phyloP scores from a whole-genome alignment of 2,888 invertebrate genomes.

The Litoditis marina region DNA sequence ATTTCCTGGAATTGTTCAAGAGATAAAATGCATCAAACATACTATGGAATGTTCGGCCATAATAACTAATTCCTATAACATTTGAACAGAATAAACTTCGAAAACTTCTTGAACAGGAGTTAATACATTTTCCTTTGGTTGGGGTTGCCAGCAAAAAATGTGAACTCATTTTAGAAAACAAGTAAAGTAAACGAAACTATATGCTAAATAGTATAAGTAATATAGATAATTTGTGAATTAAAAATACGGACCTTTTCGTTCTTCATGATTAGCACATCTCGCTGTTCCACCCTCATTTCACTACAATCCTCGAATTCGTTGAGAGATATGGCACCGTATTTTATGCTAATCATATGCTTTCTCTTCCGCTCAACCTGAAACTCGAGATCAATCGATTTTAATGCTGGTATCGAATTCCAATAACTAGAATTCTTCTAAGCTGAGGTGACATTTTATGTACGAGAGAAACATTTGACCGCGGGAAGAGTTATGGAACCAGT shows the following conservation, averaged over 20 bases:
- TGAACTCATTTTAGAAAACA: too few species aligned
- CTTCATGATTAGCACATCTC: conserved; percentile 30
- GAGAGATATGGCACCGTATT: conserved; percentile 21
- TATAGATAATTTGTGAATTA: too few species aligned
- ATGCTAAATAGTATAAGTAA: too few species aligned
- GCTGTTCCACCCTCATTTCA: conserved; percentile 23
- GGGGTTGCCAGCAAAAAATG: too few species aligned
- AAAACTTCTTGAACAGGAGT: not conserved
- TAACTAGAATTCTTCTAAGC: too few species aligned
- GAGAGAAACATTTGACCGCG: too few species aligned
- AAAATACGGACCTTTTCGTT: conserved; percentile 12
- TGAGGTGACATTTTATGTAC: too few species aligned
- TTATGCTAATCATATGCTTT: conserved; percentile 11
- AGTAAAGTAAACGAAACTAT: too few species aligned
- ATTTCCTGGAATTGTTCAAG: conserved; percentile 4
- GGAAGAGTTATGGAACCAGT: too few species aligned
- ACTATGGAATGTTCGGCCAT: too few species aligned
- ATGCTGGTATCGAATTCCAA: too few species aligned
- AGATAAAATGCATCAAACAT: not conserved
- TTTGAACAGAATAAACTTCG: not conserved
- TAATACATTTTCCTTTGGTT: not conserved
- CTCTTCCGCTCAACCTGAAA: conserved; percentile 10
- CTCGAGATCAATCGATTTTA: not conserved
- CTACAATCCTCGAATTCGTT: conserved; percentile 25
- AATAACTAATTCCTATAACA: too few species aligned